These are phyloP conservation scores for Lytechinus pictus DNA, from an alignment of 35 echinoderm and acorn worm genomes.

Conservation along the genomic window DNA sequence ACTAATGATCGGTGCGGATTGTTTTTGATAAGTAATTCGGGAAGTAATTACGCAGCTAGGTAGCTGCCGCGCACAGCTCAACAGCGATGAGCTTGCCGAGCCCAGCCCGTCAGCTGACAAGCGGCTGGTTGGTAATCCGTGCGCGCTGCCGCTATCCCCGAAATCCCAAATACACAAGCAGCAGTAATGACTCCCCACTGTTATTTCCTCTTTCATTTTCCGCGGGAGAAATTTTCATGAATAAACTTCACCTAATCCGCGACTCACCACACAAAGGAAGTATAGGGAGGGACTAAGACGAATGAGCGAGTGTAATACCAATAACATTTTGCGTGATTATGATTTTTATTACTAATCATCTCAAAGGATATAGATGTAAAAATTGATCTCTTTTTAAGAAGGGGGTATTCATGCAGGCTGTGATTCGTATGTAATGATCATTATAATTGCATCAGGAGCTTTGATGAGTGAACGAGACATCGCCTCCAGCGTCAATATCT, in stretches of 20 bases:
- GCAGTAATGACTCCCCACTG: not conserved
- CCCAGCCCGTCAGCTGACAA: not conserved
- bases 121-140: not conserved
- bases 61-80: not conserved
- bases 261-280: not conserved
- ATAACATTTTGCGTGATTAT: slow-evolving; percentile 4
- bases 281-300: not conserved
- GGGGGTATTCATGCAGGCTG: not conserved
- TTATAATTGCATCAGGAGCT: not conserved
- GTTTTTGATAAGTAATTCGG: slow-evolving; percentile 34
- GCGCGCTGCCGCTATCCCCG: not conserved
- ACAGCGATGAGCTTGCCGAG: not conserved
- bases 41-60: not conserved
- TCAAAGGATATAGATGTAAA: not conserved
- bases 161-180: not conserved
- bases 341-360: not conserved
- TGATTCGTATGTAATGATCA: not conserved
- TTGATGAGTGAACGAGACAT: not conserved
- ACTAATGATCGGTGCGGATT: not conserved
- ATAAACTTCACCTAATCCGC: not conserved
- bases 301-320: not conserved
- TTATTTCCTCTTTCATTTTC: slow-evolving; percentile 8
- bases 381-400: slow-evolving; percentile 4
- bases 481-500: not conserved
- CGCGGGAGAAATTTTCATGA: slow-evolving; percentile 17